Evolutionary conservation across 2,797 vertebrate species (phyloP).

Genomic region (Myotis daubentonii): DNA sequence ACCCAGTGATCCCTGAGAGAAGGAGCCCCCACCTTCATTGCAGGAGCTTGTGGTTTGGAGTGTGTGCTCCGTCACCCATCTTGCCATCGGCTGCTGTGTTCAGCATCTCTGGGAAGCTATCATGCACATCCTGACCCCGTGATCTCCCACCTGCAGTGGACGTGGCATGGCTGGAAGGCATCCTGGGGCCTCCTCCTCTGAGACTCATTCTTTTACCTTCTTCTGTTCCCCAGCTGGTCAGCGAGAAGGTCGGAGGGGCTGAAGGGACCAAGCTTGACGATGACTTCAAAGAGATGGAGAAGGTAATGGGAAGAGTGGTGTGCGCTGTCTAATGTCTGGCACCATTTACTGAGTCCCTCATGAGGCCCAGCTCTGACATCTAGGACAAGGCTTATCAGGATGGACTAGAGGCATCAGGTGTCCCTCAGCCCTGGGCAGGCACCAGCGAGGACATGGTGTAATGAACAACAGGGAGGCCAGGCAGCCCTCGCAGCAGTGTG

Average conservation of each 20-base stretch:
- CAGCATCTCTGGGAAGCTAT: not conserved
- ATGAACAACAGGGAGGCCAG: not conserved
- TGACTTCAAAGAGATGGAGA: slow-evolving; percentile 98
- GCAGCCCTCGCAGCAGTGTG: not conserved
- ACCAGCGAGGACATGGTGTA: not conserved
- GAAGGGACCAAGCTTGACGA: slow-evolving; percentile 99
- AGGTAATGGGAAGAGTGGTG: slow-evolving; percentile 85
- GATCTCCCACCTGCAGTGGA: too few relatives aligned
- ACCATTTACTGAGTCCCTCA: not conserved
- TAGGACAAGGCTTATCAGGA: not conserved
- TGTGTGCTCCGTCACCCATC: accelerated
- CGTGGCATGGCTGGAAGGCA: accelerated
- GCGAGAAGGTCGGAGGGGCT: slow-evolving; percentile 98
- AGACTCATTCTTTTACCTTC: slow-evolving; percentile 32
- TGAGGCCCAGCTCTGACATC: not conserved
- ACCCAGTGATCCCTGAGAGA: not conserved
- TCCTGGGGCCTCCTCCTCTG: not conserved
- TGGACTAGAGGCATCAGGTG: not conserved
- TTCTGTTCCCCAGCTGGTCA: slow-evolving; percentile 91
- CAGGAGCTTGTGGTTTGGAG: not conserved
- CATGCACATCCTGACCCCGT: not conserved
- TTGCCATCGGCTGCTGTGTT: not conserved
- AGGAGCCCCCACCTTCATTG: not conserved
- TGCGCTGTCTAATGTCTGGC: not conserved
- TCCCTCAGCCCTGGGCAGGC: not conserved